phyloP scores from a whole-genome alignment of 2,888 invertebrate genomes.

The Sesia apiformis region DNA sequence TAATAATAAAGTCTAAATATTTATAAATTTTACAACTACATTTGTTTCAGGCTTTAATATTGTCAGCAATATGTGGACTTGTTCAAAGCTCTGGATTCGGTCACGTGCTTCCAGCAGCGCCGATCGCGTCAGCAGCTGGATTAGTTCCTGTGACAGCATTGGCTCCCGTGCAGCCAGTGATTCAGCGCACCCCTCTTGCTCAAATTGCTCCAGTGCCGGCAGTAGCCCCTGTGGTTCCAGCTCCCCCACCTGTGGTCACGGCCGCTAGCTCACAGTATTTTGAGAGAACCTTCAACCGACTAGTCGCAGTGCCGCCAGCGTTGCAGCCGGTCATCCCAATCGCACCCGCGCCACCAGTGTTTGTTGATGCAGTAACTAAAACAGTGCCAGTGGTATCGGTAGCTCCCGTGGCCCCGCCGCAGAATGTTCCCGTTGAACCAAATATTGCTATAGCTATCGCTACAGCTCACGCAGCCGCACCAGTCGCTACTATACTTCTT shows the following conservation, averaged over 20 bases:
- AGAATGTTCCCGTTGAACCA: slow-evolving; percentile 31
- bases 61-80: slow-evolving; percentile 32
- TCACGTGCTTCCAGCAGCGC: not conserved
- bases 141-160: not conserved
- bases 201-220: not conserved
- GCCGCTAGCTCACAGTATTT: slow-evolving; percentile 81
- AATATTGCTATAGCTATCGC: slow-evolving; percentile 60
- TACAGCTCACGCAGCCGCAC: slow-evolving; percentile 59
- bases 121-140: slow-evolving; percentile 14
- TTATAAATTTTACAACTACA: not conserved
- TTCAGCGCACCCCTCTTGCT: slow-evolving; percentile 19
- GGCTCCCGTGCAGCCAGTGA: not conserved
- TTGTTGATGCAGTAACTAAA: slow-evolving; percentile 16
- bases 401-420: slow-evolving; percentile 17
- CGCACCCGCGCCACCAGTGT: slow-evolving; percentile 20
- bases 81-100: slow-evolving; percentile 38
- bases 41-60: slow-evolving; percentile 34
- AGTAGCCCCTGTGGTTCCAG: slow-evolving; percentile 4
- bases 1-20: not conserved
- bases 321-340: slow-evolving; percentile 21
- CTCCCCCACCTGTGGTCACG: slow-evolving; percentile 72
- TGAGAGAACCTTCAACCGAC: slow-evolving; percentile 76
- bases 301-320: slow-evolving; percentile 41
- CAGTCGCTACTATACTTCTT: slow-evolving; percentile 55
- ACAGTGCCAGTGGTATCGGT: slow-evolving; percentile 1